Base-by-base conservation (phyloP, 2,888 invertebrate genomes). In the Tenthredo mesomela region DNA sequence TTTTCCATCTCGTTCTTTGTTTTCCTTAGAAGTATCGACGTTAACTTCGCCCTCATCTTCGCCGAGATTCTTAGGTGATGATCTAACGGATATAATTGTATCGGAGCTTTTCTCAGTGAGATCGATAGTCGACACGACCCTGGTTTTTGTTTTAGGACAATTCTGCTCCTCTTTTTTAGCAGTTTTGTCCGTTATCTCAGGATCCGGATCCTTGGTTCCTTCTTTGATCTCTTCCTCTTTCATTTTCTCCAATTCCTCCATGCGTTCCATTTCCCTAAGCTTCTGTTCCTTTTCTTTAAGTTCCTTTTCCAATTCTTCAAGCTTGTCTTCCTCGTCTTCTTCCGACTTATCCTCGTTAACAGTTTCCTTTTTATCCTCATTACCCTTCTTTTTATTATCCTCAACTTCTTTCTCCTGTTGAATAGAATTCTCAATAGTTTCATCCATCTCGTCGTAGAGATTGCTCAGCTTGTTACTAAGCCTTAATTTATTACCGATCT, bases 291-390 rank as follows among this genome's bases (percentile, higher is more conserved):
- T 85, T 43, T 83, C 83, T 25, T 86, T 86, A 0, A 84, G 83
- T 82, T 93, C 93, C 86, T 91, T 92, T 88, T 92, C 93, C 87
- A 92, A 91, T 93, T 92, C 92, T 75, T 73, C 77, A 33, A 21
- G 75, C 40, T 82, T 86, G 70, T 78, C 86, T 43, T 85, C 71
- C 61, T 94, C 93, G 87, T 93, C 93, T 89, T 92, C 92, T 88
- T 93, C 93, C 73, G 92, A 93, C 92, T 93, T 93, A 86, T 94
- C 94, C 18, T 70, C 47, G 9, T 47, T 18, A 29, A 77, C 37
- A 21, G 25, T 25, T n/a, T 37, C 84, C 47, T 82, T 83, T 43
- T 50, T 18, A 10, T 40, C 85, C 70, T 73, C 37, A 10, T 82
- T 58, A 21, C 82, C 85, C 84, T 85, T 84, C 73, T 83, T 85